Base-by-base conservation (phyloP, 2,888 invertebrate genomes). In the Lasius platythorax region DNA sequence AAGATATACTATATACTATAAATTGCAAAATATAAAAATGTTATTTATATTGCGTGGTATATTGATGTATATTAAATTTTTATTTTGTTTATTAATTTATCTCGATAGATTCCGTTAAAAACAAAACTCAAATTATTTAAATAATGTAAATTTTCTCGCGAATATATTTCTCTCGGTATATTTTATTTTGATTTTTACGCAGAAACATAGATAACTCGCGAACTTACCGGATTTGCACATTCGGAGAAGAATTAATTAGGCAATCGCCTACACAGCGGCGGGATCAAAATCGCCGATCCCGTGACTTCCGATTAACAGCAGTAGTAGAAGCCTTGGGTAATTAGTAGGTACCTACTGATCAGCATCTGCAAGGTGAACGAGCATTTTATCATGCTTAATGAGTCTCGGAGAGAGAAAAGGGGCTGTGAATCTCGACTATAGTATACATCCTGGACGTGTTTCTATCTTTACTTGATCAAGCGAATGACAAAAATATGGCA, bases 271-370 rank as follows among this genome's bases (percentile, higher is more conserved):
- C 91, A 88, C 86, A 86, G 18, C 70, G 83, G 91, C 88, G 90
- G 91, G 90, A 90, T 91, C 92, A 92, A 93, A 93, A 89, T 90
- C 87, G 74, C 83, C 85, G 72, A 86, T 78, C 85, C 74, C 46
- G 87, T 86, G 85, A 82, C 74, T 84, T 74, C 70, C 75, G 67
- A 85, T 87, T 83, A 84, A 84, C 86, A 87, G 75, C 84, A 75
- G 82, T 86, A 89, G 89, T 89, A 87, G 86, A 89, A 90, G 91
- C 85, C 83, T 67, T 84, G 88, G 91, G 93, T 94, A 94, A 94
- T 94, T 94, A 94, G 94, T 94, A 94, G 91, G 91, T 94, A 93
- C 93, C 89, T 86, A 90, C 87, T 85, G 90, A 90, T 91, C 88
- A 88, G 92, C 93, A 93, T 91, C 92, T 92, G 92, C 93, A 89